Evolutionary conservation across 2,888 invertebrate species (phyloP).

Genomic region (Trichogramma dendrolimi): DNA sequence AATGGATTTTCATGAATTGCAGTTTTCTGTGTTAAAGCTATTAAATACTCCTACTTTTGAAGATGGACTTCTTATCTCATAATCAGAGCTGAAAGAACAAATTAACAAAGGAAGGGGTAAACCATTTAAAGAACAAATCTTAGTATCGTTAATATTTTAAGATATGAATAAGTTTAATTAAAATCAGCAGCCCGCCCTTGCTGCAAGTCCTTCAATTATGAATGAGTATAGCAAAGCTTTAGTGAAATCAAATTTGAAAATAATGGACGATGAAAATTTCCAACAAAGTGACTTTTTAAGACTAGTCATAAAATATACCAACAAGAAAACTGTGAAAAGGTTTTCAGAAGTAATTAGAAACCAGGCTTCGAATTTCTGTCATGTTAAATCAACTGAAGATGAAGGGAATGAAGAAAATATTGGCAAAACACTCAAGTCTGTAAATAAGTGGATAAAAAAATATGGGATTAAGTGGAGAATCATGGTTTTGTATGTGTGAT

Average conservation of each 20-base stretch:
- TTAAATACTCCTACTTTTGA: no score
- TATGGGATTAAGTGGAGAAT: conserved; percentile 60
- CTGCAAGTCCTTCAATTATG: no score
- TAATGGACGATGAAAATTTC: conserved; percentile 54
- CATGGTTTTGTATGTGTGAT: conserved; percentile 66
- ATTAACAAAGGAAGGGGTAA: no score
- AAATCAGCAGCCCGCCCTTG: conserved; percentile 38
- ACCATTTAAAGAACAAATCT: no score
- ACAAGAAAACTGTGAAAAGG: conserved; percentile 40
- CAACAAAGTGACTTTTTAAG: conserved; percentile 50
- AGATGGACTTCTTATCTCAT: no score
- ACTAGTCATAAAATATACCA: conserved; percentile 42
- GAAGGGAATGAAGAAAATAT: conserved; percentile 52
- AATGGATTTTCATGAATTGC: no score
- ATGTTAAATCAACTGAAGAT: conserved; percentile 55
- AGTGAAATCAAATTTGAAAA: conserved; percentile 40
- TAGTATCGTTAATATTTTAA: no score
- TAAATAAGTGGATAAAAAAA: conserved; percentile 58
- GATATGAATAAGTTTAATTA: conserved; percentile 37
- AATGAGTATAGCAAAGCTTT: conserved; percentile 63
- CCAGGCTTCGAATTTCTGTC: conserved; percentile 63
- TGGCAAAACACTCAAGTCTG: conserved; percentile 48
- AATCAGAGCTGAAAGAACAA: no score
- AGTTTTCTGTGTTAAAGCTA: no score
- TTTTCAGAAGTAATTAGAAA: conserved; percentile 48